Conservation (phyloP, 1,140 invertebrate genomes). For the Hestina assimilis region DNA sequence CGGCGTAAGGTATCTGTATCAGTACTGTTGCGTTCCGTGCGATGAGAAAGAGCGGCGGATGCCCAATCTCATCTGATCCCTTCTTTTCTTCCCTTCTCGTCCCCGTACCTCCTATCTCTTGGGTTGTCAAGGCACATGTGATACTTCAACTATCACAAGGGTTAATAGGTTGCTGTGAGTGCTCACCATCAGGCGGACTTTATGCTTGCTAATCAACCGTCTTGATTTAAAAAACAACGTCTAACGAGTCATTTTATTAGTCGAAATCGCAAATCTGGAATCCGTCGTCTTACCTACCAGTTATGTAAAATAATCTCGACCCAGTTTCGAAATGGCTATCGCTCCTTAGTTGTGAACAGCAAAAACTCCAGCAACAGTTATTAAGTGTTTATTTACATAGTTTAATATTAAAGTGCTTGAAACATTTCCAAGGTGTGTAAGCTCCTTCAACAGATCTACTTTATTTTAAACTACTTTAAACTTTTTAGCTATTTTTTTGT, state of each 20-base stretch:
- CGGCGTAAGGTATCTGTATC: no score
- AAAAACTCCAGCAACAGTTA: constrained; percentile 14
- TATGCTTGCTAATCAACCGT: neutral
- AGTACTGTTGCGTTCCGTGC: no score
- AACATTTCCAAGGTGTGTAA: constrained; percentile 3
- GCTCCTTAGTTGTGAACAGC: constrained; percentile 1
- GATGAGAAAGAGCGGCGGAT: no score
- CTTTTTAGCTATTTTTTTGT: neutral
- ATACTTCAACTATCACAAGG: no score
- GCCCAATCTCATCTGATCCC: no score
- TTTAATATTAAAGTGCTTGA: constrained; percentile 14
- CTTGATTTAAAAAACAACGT: no score
- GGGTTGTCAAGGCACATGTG: no score
- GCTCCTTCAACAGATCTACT: neutral
- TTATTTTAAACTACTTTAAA: constrained; percentile 3
- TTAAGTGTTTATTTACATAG: constrained; percentile 13
- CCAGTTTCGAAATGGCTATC: constrained; percentile 21
- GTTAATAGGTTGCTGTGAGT: no score
- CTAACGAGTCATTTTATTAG: neutral
- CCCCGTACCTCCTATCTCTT: no score
- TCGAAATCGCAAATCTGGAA: neutral
- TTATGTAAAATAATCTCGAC: constrained; percentile 38
- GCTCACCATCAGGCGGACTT: no score
- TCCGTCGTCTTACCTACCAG: constrained; percentile 19
- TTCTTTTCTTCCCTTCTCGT: no score